A percentile compares a stretch with the other conserved stretches of the same genome.
Conservation (phyloP, 2,113 vertebrate species). For the Egretta garzetta region DNA sequence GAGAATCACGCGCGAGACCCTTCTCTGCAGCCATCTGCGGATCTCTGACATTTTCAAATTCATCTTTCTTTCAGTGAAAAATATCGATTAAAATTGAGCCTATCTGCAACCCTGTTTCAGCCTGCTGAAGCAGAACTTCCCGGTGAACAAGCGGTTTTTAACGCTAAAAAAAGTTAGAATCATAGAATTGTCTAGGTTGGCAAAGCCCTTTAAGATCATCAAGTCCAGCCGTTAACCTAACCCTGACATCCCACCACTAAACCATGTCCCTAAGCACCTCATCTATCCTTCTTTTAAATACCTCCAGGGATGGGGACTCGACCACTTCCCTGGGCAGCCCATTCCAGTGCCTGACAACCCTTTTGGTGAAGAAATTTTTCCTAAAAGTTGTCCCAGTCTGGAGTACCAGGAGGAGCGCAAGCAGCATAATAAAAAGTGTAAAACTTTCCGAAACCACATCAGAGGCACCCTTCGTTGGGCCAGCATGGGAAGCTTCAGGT, state of each 20-base stretch:
- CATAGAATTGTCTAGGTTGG: too few species aligned
- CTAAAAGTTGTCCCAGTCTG: accelerated
- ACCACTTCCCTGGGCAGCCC: too few species aligned
- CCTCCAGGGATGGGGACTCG: too few species aligned
- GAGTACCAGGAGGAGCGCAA: neutral
- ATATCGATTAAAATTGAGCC: neutral
- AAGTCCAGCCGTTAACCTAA: too few species aligned
- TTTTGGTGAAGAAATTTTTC: too few species aligned
- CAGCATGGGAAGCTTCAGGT: accelerated
- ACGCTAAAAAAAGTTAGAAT: neutral
- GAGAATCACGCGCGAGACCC: neutral
- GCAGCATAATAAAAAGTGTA: accelerated
- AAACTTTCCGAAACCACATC: neutral
- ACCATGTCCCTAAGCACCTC: too few species aligned
- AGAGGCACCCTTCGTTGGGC: neutral
- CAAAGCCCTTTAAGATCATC: too few species aligned
- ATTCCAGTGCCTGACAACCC: too few species aligned
- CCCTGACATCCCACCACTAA: too few species aligned
- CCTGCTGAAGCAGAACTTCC: neutral
- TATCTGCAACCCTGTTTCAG: neutral
- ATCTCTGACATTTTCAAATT: neutral
- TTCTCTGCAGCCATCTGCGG: neutral
- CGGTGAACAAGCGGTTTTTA: neutral
- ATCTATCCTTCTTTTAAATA: too few species aligned
- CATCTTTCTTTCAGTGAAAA: neutral